Evolutionary conservation across 2,888 invertebrate species (phyloP), one percentile per base, ranked within the genome.

Genomic region (Scaptodrosophila latifasciaeformis): DNA sequence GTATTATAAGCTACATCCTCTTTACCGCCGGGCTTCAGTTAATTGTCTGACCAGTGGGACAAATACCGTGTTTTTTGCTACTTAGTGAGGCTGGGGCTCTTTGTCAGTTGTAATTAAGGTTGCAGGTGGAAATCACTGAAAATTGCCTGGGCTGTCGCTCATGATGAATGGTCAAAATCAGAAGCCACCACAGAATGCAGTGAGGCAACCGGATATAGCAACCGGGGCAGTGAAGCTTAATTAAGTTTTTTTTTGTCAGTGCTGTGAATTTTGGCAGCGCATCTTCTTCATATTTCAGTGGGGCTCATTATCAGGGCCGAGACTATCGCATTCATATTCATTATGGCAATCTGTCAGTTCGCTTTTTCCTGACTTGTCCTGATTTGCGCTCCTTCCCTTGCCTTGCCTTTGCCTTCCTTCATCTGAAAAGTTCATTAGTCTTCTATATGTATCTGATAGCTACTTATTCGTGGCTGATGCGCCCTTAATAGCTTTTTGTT

Each of bases 51-150:
- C 37, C 39, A 18, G 27, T 37, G 40, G 35, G 54, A 52, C 59
- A 67, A 48, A 12, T n/a, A 7, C 10, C 35, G 9, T 15, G 15
- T n/a, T 9, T 9, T 31, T 21, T 35, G 3, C 2, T 17, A 19
- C 18, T 42, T 21, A 17, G 2, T 18, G 3, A 1, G 1, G 12
- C 17, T 19, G 2, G 9, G 2, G 2, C 19, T 21, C 15, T 46
- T 2, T 13, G 62, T 56, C 55, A 47, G 10, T 10, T 55, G 70
- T 66, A 69, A 66, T 66, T 66, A 66, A 65, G 65, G 58, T 31
- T 56, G 47, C 49, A 59, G 44, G 34, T 63, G 54, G 19, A 10
- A 52, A 52, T 57, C 34, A 44, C 35, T n/a, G n/a, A n/a, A n/a
- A n/a, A 66, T 66, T 52, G 12, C 50, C 47, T 12, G 56, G 47